Evolutionary conservation across 2,113 vertebrate genomes (phyloP).

Genomic region (Hippopotamus amphibius): DNA sequence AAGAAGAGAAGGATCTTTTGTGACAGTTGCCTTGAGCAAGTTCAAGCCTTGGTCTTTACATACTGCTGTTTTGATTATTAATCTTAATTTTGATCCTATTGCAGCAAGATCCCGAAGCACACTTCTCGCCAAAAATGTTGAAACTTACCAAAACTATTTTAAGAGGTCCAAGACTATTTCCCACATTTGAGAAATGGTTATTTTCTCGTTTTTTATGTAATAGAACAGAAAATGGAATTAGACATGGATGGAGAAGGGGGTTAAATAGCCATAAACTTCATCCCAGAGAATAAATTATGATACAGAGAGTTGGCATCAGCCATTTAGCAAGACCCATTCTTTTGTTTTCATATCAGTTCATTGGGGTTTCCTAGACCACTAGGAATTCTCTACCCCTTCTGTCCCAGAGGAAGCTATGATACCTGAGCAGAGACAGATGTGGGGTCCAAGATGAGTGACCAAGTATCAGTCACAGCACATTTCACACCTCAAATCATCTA

Average conservation of each 20-base stretch:
- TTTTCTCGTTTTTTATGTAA: neutral
- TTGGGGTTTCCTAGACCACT: neutral
- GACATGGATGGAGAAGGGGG: neutral
- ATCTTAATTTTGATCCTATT: slow-evolving; percentile 22
- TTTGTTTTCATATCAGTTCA: neutral
- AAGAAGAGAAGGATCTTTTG: neutral
- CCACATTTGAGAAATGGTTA: neutral
- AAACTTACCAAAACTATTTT: slow-evolving; percentile 22
- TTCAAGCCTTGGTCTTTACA: neutral
- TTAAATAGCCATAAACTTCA: neutral
- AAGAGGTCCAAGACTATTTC: neutral
- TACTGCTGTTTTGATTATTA: neutral
- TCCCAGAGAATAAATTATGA: neutral
- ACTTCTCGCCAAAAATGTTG: slow-evolving; percentile 39
- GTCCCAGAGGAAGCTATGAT: neutral
- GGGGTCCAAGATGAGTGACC: neutral
- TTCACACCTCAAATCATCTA: neutral
- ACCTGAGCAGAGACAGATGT: neutral
- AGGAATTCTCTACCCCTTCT: neutral
- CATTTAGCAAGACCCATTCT: neutral
- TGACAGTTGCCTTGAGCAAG: neutral
- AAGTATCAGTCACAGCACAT: neutral
- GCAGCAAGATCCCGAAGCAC: neutral
- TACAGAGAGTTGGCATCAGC: neutral
- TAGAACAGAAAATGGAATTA: neutral